These are phyloP conservation scores for Archaeoteleia sp. DNA, from an alignment of 2,888 invertebrate species.

Conservation along the genomic window DNA sequence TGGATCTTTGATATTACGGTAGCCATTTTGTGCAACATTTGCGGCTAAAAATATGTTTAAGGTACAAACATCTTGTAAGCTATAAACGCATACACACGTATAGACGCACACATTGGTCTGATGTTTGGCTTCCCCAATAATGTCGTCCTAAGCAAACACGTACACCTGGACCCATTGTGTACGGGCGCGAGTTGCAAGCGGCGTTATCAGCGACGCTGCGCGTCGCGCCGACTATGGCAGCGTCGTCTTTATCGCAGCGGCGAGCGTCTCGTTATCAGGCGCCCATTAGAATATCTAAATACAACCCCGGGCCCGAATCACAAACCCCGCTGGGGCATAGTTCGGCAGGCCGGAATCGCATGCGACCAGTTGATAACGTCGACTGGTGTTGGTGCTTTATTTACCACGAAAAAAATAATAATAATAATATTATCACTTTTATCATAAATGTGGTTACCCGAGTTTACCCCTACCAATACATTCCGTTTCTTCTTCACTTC, in stretches of 20 bases:
- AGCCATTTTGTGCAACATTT: too few relatives aligned
- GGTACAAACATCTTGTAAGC: too few relatives aligned
- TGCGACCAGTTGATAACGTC: conserved; percentile 62
- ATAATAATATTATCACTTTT: too few relatives aligned
- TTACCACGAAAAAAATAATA: conserved; percentile 28
- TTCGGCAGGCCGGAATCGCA: conserved; percentile 51
- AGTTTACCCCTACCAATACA: too few relatives aligned
- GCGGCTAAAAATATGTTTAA: too few relatives aligned
- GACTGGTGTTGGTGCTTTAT: conserved; percentile 16
- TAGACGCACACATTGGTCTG: neutral
- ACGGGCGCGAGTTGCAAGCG: conserved; percentile 56
- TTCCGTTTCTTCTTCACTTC: too few relatives aligned
- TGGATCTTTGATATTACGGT: too few relatives aligned
- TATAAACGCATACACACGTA: neutral
- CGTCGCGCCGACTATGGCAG: conserved; percentile 65
- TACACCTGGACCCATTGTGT: conserved; percentile 50
- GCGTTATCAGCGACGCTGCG: conserved; percentile 73
- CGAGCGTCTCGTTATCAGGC: conserved; percentile 74
- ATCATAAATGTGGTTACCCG: too few relatives aligned
- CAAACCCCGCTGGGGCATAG: conserved; percentile 47
- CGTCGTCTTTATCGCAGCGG: conserved; percentile 72
- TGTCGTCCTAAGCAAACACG: conserved; percentile 41
- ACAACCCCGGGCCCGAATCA: conserved; percentile 69
- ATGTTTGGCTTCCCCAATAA: conserved; percentile 29
- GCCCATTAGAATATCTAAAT: conserved; percentile 76